Percentiles rank a stretch among this genome's conserved stretches.
phyloP scores from a whole-genome alignment of 1,140 invertebrate species.

The Brachionus calyciflorus region DNA sequence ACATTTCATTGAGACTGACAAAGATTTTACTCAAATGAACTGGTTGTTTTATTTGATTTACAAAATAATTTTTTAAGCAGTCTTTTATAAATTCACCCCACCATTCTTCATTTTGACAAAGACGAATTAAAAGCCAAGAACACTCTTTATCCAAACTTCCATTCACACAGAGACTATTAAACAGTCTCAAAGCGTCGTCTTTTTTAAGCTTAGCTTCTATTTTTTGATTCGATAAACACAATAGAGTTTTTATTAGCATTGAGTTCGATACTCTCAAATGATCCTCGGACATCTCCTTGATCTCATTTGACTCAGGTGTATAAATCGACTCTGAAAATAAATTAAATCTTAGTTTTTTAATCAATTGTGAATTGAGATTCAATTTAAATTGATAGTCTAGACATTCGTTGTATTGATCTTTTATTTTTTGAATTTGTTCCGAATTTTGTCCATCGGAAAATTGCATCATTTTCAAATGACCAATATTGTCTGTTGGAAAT shows the following conservation, averaged over 20 bases:
- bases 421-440: constrained; percentile 14
- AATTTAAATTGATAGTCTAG: constrained; percentile 33
- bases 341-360: background rate
- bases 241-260: constrained; percentile 62
- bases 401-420: constrained; percentile 35
- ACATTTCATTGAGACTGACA: constrained; percentile 38
- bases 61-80: constrained; percentile 74
- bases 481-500: constrained; percentile 33
- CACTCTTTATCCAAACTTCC: constrained; percentile 67
- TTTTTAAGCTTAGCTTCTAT: constrained; percentile 65
- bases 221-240: constrained; percentile 53
- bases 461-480: constrained; percentile 47
- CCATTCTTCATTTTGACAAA: constrained; percentile 75
- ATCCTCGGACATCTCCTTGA: constrained; percentile 75
- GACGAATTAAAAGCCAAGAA: constrained; percentile 73
- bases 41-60: constrained; percentile 71
- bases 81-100: constrained; percentile 83
- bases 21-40: constrained; percentile 60
- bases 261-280: constrained; percentile 64
- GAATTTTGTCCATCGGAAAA: background rate
- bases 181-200: constrained; percentile 66
- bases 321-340: background rate
- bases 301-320: constrained; percentile 63
- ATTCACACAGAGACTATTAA: constrained; percentile 69
- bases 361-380: constrained; percentile 4